A percentile compares a stretch with the other conserved stretches of the same genome.
These are phyloP conservation scores for Helarctos malayanus DNA, from an alignment of 2,797 vertebrate species.

Conservation along the genomic window DNA sequence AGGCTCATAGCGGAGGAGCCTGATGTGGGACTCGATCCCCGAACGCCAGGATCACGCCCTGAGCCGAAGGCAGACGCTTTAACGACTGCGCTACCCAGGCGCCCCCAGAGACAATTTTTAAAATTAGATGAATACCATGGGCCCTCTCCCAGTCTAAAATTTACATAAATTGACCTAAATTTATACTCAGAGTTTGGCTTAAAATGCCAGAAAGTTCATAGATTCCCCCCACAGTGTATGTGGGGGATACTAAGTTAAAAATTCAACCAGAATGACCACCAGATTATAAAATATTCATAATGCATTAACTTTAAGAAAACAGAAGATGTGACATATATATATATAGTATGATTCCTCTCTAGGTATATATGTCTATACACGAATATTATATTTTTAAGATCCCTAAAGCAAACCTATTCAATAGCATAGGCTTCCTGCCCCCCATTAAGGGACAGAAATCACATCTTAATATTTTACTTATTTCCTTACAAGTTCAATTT, in stretches of 20 bases:
- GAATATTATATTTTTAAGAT: not conserved
- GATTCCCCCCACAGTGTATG: not conserved
- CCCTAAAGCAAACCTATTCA: not conserved
- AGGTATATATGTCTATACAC: not conserved
- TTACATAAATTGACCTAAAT: not conserved
- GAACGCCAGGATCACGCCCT: too few species aligned
- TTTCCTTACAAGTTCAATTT: not conserved
- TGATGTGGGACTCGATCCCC: too few species aligned
- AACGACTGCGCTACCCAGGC: too few species aligned
- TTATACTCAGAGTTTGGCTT: not conserved
- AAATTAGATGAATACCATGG: not conserved
- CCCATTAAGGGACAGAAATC: not conserved
- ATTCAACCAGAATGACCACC: not conserved
- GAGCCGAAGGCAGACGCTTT: too few species aligned
- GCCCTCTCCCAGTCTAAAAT: not conserved
- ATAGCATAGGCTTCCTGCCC: not conserved
- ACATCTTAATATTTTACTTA: not conserved
- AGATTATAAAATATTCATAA: not conserved
- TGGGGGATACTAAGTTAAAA: not conserved
- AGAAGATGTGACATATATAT: not conserved
- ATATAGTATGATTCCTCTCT: not conserved
- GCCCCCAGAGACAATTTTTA: not conserved
- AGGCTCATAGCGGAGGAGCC: too few species aligned
- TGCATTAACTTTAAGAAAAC: not conserved
- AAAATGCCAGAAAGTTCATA: not conserved